Evolutionary conservation across 2,888 invertebrate species (phyloP), one percentile per base, ranked within the genome.

Genomic region (Trisateles emortualis): DNA sequence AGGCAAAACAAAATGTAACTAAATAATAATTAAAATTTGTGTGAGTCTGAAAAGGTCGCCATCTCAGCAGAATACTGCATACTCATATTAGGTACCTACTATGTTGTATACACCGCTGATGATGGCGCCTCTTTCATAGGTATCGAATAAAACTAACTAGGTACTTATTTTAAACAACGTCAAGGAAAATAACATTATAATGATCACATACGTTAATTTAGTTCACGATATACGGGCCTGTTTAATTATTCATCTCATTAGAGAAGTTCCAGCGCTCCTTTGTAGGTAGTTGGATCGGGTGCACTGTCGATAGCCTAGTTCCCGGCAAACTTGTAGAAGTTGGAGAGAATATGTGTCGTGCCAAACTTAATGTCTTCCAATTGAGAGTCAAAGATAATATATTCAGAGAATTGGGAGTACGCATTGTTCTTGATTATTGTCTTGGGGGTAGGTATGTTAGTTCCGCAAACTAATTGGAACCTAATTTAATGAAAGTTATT

Each of bases 221-320:
- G 57, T 51, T 52, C 52, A 47, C 47, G 66, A 74, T 78, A 78
- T 76, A 78, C 74, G 52, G 68, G 69, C 69, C 83, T 82, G 84
- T 82, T 90, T 87, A 88, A 90, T 90, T 89, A 90, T 90, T 90
- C 88, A 88, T 88, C 89, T 90, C 88, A 90, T 91, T 90, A 90
- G 84, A 81, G 82, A 87, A 89, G 83, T 90, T 88, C 79, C 77
- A 78, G 79, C 84, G 81, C 84, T 82, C 88, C 88, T 85, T 87
- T 83, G 86, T 84, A 77, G 68, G 77, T 81, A 79, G 83, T 76
- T 76, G 75, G 72, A 69, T 74, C 74, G 78, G 78, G 79, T 84
- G 85, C 82, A 79, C 78, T 74, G 76, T 72, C 85, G 85, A 90
- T 89, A 88, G 81, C 88, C 86, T 83, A 89, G 84, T 88, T 88